Base-by-base conservation (phyloP, 2,888 invertebrate genomes). In the Plusia festucae region DNA sequence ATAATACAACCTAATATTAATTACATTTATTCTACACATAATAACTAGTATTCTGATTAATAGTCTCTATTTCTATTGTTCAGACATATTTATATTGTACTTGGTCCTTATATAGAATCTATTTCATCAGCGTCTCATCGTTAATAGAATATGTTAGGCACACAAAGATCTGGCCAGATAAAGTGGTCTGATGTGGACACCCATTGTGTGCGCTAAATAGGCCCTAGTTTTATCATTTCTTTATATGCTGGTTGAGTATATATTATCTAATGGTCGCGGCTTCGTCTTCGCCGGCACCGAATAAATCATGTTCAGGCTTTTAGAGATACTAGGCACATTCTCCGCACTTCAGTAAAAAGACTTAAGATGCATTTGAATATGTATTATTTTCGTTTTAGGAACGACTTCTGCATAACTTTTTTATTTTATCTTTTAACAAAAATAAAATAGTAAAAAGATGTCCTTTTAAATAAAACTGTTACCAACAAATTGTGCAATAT, bases 121-220 rank as follows among this genome's bases (percentile, higher is more conserved):
- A 67, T 70, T 57, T 44, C 40, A 52, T 9, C 22, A 57, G 24
- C 34, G 40, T 65, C 62, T 61, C 30, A 46, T 52, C 55, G 68
- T 27, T 76, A 68, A 71, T 62, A 61, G 46, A 64, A 65, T 76
- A 57, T 74, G 71, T 64, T 24, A 24, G n/a, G 63, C 59, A 40
- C 9, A 58, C 49, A 32, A 67, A 71, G 56, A 76, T 65, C 56
- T 68, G 53, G 68, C 53, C 59, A 78, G 53, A 65, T 51, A 44
- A 22, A 65, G 67, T 70, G 55, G 51, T 32, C 65, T 74, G 60
- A 52, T 53, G 49, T 57, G 70, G 75, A 63, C 65, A 54, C 15
- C 49, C 65, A 56, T 73, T 67, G 67, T 76, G 58, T 53, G 11
- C 30, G 16, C 57, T 54, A 27, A 78, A 63, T 63, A 70, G 51